These are phyloP conservation scores for Diorhabda carinulata DNA, from an alignment of 1,140 invertebrate species.

Conservation along the genomic window DNA sequence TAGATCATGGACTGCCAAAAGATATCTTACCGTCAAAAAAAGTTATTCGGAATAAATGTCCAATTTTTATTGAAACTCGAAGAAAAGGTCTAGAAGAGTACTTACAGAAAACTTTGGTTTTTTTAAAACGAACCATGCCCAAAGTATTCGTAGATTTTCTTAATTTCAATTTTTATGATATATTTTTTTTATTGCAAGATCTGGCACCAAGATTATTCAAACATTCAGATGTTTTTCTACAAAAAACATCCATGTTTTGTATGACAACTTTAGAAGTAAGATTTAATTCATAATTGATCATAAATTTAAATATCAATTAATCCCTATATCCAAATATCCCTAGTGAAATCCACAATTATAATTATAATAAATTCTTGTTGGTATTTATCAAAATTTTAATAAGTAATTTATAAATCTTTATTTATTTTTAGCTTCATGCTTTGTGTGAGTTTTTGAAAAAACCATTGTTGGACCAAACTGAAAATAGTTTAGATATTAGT, in stretches of 20 bases:
- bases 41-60: constrained; percentile 61
- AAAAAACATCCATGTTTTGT: constrained; percentile 59
- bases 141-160: constrained; percentile 72
- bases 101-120: constrained; percentile 70
- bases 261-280: constrained; percentile 67
- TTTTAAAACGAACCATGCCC: constrained; percentile 71
- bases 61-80: constrained; percentile 80
- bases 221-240: constrained; percentile 63
- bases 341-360: no score
- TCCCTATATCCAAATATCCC: neutral
- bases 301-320: constrained; percentile 6
- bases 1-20: constrained; percentile 73
- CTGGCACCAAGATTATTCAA: constrained; percentile 68
- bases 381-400: no score
- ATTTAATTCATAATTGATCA: constrained; percentile 9
- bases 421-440: constrained; percentile 72
- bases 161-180: constrained; percentile 78
- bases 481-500: constrained; percentile 75
- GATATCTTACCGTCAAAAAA: constrained; percentile 89
- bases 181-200: constrained; percentile 74
- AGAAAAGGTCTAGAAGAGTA: constrained; percentile 76
- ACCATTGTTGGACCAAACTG: constrained; percentile 60
- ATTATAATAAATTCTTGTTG: constrained; percentile 3
- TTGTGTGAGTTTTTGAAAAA: constrained; percentile 83
- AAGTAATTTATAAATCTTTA: neutral